Percentiles rank a stretch among this genome's conserved stretches.
These are phyloP conservation scores for Trichogramma pretiosum DNA, from an alignment of 1,140 invertebrate genomes.

Conservation along the genomic window DNA sequence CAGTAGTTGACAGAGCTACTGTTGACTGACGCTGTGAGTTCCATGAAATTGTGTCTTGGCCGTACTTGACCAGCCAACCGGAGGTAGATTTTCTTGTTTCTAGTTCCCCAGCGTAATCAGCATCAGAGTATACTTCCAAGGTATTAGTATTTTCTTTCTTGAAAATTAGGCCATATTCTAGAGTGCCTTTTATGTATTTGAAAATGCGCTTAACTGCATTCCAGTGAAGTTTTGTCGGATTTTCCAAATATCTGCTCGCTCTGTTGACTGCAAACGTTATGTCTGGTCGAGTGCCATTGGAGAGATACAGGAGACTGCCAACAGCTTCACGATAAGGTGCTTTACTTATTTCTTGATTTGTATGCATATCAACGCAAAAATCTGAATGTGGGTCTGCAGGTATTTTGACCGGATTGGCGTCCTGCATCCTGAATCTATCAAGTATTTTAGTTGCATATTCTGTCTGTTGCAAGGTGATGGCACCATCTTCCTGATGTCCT, in stretches of 20 bases:
- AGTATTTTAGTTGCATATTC: conserved; percentile 21
- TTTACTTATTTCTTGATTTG: conserved; percentile 20
- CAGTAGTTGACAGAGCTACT: conserved; percentile 9
- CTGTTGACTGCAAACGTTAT: conserved; percentile 38
- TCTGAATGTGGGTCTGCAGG: not conserved
- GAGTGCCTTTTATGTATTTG: conserved; percentile 26
- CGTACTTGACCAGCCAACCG: conserved; percentile 17
- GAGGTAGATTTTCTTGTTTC: conserved; percentile 16
- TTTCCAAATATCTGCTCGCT: conserved; percentile 21
- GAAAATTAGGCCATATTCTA: conserved; percentile 16
- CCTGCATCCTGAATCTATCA: conserved; percentile 23
- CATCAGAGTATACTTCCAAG: conserved; percentile 19
- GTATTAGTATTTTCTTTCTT: too few relatives aligned
- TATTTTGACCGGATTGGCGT: conserved; percentile 20
- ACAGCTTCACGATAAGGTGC: conserved; percentile 33
- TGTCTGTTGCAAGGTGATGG: conserved; percentile 29
- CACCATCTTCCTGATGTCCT: conserved; percentile 27
- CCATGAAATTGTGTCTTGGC: conserved; percentile 21
- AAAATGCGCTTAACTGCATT: conserved; percentile 24
- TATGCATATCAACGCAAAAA: not conserved
- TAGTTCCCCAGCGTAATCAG: conserved; percentile 23
- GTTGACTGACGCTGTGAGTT: conserved; percentile 23
- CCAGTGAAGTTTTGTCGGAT: too few relatives aligned
- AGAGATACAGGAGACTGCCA: conserved; percentile 39
- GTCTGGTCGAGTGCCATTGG: conserved; percentile 40